phyloP scores from a whole-genome alignment of 2,888 invertebrate species.

The Apocheima hispidaria region DNA sequence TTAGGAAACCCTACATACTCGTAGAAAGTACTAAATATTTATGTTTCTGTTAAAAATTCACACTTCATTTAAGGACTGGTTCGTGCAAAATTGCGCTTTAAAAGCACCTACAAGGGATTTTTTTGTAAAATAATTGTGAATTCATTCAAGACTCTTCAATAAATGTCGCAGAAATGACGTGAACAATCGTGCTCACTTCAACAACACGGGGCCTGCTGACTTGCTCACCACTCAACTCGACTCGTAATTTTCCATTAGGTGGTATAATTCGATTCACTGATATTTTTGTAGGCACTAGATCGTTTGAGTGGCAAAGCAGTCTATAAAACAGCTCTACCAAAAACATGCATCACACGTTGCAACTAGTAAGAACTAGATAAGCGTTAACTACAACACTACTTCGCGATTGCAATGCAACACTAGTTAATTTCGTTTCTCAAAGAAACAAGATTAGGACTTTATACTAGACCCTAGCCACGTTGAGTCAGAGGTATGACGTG shows the following conservation, averaged over 20 bases:
- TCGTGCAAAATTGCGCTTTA: constrained; percentile 19
- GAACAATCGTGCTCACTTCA: constrained; percentile 26
- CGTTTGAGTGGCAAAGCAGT: constrained; percentile 43
- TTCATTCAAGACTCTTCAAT: constrained; percentile 28
- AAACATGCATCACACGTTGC: constrained; percentile 61
- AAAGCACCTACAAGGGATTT: constrained; percentile 2
- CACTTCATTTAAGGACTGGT: constrained; percentile 10
- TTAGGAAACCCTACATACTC: not conserved
- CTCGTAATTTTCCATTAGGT: constrained; percentile 5
- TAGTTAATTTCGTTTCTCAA: constrained; percentile 3
- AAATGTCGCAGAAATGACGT: constrained; percentile 21
- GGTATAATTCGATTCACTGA: not conserved
- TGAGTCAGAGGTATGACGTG: constrained; percentile 62
- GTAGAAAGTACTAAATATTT: not conserved
- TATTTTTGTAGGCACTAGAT: not conserved
- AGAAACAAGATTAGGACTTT: constrained; percentile 12
- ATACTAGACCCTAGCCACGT: constrained; percentile 24
- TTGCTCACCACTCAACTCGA: constrained; percentile 21
- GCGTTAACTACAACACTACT: constrained; percentile 38
- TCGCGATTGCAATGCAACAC: constrained; percentile 19
- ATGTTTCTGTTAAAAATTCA: not conserved
- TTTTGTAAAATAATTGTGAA: constrained; percentile 19
- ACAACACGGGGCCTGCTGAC: constrained; percentile 6
- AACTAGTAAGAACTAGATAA: constrained; percentile 54
- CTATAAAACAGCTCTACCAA: constrained; percentile 47